These are phyloP conservation scores for Esox lucius DNA, from an alignment of 2,797 vertebrate species.

Conservation along the genomic window DNA sequence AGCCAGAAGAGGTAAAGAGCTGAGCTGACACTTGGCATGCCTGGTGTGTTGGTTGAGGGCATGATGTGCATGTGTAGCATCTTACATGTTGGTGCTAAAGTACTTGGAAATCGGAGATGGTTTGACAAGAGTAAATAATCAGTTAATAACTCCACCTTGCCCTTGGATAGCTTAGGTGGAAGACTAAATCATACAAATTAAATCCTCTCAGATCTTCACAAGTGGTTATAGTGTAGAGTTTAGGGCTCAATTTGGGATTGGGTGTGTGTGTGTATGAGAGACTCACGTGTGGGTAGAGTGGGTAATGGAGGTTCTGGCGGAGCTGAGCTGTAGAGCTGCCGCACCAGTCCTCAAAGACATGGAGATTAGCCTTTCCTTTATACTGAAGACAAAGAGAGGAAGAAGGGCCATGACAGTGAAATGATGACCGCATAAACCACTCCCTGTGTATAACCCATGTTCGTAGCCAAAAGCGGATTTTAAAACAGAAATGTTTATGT, in stretches of 20 bases:
- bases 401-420: not conserved
- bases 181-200: no score
- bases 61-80: slow-evolving; percentile 20
- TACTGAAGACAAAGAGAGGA: not conserved
- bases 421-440: no score
- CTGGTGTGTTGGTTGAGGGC: slow-evolving; percentile 31
- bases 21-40: not conserved
- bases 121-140: no score
- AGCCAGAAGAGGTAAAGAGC: not conserved
- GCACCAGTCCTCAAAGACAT: slow-evolving; percentile 97
- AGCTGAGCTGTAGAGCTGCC: slow-evolving; percentile 84
- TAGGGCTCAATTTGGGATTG: not conserved
- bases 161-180: no score
- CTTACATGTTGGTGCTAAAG: no score
- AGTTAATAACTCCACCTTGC: no score
- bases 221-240: no score
- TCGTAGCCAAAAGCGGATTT: no score
- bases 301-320: slow-evolving; percentile 87
- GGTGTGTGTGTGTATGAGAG: slow-evolving; percentile 5
- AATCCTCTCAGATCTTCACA: no score
- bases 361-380: slow-evolving; percentile 80
- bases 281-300: slow-evolving; percentile 92
- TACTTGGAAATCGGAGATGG: no score
- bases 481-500: slow-evolving; percentile 7
- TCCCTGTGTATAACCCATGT: no score